Percentiles rank a stretch among this genome's conserved stretches.
These are phyloP conservation scores for Peromyscus leucopus DNA, from an alignment of 2,113 vertebrate genomes.

Conservation along the genomic window DNA sequence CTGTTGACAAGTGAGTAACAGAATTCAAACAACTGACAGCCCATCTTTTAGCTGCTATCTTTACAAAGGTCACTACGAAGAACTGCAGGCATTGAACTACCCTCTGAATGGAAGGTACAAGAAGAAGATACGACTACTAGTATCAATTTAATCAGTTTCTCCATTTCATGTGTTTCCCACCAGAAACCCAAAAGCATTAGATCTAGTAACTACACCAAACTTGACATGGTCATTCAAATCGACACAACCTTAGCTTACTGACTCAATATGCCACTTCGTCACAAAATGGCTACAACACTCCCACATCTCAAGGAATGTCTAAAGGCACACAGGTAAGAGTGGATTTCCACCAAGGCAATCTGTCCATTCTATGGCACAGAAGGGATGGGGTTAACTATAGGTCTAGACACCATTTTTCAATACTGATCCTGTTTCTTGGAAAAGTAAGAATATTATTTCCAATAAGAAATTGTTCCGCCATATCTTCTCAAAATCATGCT, in stretches of 20 bases:
- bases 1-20: constrained; percentile 40
- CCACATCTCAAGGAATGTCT: background rate
- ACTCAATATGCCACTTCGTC: background rate
- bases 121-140: background rate
- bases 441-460: background rate
- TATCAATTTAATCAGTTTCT: background rate
- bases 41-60: background rate
- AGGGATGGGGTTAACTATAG: background rate
- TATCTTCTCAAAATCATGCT: background rate
- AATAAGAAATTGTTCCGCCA: background rate
- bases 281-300: background rate
- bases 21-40: constrained; percentile 15
- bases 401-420: background rate
- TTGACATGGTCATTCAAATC: background rate
- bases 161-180: constrained; percentile 8
- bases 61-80: too few species aligned
- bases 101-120: too few species aligned
- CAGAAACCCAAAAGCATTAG: constrained; percentile 32
- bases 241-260: background rate
- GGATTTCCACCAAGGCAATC: background rate
- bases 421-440: background rate
- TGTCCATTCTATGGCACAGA: background rate
- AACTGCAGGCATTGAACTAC: too few species aligned
- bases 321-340: background rate
- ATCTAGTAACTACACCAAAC: background rate